Percentiles rank a stretch among this genome's conserved stretches.
Evolutionary conservation across 2,113 vertebrate genomes (phyloP).

Genomic region (Macaca nemestrina): DNA sequence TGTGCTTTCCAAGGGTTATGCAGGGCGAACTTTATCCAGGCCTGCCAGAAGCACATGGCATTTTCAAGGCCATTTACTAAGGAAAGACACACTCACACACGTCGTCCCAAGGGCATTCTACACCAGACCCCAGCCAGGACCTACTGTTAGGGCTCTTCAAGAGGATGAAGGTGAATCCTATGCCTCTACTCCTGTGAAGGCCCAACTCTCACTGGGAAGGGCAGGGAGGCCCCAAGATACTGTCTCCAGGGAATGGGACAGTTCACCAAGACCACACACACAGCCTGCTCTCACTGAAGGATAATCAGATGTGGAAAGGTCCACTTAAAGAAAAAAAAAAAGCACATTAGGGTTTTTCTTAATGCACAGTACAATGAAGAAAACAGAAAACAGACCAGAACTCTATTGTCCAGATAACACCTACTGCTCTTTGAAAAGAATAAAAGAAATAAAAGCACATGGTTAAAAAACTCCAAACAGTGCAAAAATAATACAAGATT

Average conservation of each 20-base stretch:
- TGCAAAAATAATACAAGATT: background rate
- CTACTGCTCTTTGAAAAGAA: background rate
- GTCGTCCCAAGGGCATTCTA: background rate
- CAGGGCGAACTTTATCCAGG: background rate
- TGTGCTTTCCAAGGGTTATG: background rate
- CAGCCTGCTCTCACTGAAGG: background rate
- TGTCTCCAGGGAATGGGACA: background rate
- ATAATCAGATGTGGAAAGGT: background rate
- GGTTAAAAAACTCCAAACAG: conserved; percentile 14
- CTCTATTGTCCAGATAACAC: background rate
- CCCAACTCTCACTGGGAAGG: background rate
- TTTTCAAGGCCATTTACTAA: conserved; percentile 34
- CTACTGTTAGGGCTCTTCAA: background rate
- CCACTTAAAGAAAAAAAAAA: background rate
- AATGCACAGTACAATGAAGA: background rate
- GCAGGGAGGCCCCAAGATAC: background rate
- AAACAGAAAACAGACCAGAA: background rate
- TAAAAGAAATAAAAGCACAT: background rate
- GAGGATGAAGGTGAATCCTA: background rate
- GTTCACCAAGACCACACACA: background rate
- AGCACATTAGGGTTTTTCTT: background rate
- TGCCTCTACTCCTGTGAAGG: background rate
- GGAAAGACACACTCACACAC: background rate
- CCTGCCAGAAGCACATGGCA: background rate
- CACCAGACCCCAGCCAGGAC: background rate